Conservation (phyloP, 53 echinoderm and acorn worm species). For the Actinopyga echinites region DNA sequence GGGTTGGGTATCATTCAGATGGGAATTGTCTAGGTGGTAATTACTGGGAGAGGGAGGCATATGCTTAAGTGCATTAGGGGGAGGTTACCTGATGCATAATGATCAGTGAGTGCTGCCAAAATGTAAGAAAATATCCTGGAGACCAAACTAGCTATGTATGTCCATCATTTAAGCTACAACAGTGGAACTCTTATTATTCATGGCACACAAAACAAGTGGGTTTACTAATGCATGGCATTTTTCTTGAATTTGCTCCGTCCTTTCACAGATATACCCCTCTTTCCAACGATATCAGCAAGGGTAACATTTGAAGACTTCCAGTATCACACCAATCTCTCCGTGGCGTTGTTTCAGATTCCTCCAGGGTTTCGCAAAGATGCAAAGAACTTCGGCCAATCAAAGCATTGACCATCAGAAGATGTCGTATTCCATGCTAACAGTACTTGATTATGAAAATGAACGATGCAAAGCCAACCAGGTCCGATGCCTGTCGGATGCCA, state of each 20-base stretch:
- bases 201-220: neutral
- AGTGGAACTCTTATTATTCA: too few relatives aligned
- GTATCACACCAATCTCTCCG: conserved; percentile 80
- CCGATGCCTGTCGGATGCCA: too few relatives aligned
- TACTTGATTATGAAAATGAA: neutral
- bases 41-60: too few relatives aligned
- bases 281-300: conserved; percentile 86
- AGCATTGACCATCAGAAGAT: conserved; percentile 22
- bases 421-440: conserved; percentile 25
- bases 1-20: too few relatives aligned
- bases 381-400: conserved; percentile 76
- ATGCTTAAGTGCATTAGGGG: too few relatives aligned
- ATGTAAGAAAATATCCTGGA: too few relatives aligned
- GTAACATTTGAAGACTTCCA: conserved; percentile 99
- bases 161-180: too few relatives aligned
- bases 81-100: too few relatives aligned
- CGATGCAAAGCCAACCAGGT: too few relatives aligned
- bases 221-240: neutral
- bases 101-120: too few relatives aligned
- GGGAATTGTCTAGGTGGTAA: too few relatives aligned
- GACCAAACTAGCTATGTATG: too few relatives aligned
- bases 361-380: conserved; percentile 75
- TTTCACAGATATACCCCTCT: conserved; percentile 83
- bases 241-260: neutral
- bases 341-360: conserved; percentile 83